phyloP scores from a whole-genome alignment of 2,888 invertebrate species.

The Habroteleia sp. region DNA sequence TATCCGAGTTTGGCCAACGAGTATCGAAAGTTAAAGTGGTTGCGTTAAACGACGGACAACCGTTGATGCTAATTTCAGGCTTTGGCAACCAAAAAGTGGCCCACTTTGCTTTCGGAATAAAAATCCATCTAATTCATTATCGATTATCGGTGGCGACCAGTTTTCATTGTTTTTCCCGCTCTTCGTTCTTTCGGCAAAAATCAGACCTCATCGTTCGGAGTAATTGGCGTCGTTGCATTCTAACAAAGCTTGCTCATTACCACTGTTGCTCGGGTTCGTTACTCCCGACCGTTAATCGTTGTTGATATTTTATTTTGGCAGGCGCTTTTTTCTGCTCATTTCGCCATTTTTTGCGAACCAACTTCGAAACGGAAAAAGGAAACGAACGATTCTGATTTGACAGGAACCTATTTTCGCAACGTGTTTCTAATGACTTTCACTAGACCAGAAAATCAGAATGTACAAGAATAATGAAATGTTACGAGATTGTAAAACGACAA shows the following conservation, averaged over 20 bases:
- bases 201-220: slow-evolving; percentile 11
- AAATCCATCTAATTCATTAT: slow-evolving; percentile 40
- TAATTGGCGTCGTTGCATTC: slow-evolving; percentile 28
- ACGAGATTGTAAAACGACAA: slow-evolving; percentile 25
- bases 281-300: neutral
- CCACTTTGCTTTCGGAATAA: slow-evolving; percentile 19
- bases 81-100: slow-evolving; percentile 17
- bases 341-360: too few relatives aligned
- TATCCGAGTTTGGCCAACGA: slow-evolving; percentile 47
- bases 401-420: slow-evolving; percentile 19
- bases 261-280: neutral
- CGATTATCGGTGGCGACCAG: slow-evolving; percentile 23
- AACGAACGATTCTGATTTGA: slow-evolving; percentile 19
- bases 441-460: slow-evolving; percentile 12
- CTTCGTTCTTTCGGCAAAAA: slow-evolving; percentile 10
- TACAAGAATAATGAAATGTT: slow-evolving; percentile 26
- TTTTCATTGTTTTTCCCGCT: slow-evolving; percentile 23
- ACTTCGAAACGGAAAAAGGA: neutral
- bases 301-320: slow-evolving; percentile 5
- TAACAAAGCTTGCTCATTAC: slow-evolving; percentile 29
- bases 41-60: slow-evolving; percentile 45
- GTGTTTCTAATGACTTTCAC: slow-evolving; percentile 16
- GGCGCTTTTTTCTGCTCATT: too few relatives aligned
- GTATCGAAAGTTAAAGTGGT: slow-evolving; percentile 49
- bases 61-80: slow-evolving; percentile 34